Conservation (phyloP, 2,888 invertebrate genomes). For the Eudemis profundana region DNA sequence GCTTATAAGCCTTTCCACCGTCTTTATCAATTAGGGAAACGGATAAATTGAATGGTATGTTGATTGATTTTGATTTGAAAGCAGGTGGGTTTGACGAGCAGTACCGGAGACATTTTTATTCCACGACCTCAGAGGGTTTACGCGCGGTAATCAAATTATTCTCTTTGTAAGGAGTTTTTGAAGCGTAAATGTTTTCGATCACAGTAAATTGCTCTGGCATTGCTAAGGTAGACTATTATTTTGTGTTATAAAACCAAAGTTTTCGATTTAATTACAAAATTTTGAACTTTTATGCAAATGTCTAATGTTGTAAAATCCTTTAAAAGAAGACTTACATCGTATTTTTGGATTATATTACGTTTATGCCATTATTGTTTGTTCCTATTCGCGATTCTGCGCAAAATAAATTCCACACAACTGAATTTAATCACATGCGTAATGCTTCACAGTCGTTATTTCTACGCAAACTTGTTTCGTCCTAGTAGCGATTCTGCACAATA, state of each 20-base stretch:
- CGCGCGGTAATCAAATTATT: conserved; percentile 8
- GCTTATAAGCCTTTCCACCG: background rate
- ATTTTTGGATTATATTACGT: no score
- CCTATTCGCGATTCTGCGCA: no score
- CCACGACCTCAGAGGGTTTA: background rate
- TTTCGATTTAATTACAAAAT: background rate
- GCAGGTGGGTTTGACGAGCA: background rate
- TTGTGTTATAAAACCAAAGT: no score
- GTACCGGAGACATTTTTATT: conserved; percentile 4
- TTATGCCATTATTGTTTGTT: no score
- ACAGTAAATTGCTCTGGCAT: background rate
- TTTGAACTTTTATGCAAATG: no score
- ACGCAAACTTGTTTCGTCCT: no score
- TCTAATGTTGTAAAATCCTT: no score
- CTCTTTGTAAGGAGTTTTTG: background rate
- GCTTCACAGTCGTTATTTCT: no score
- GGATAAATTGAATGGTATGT: conserved; percentile 17
- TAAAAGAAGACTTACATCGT: no score
- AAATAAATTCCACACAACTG: no score
- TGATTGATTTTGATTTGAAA: conserved; percentile 23
- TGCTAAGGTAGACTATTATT: background rate
- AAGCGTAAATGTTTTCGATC: conserved; percentile 1
- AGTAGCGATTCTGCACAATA: no score
- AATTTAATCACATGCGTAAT: no score
- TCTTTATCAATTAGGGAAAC: conserved; percentile 17